Percentiles rank a stretch among this genome's conserved stretches.
phyloP scores from a whole-genome alignment of 2,888 invertebrate genomes.

The Brachycybe producta region DNA sequence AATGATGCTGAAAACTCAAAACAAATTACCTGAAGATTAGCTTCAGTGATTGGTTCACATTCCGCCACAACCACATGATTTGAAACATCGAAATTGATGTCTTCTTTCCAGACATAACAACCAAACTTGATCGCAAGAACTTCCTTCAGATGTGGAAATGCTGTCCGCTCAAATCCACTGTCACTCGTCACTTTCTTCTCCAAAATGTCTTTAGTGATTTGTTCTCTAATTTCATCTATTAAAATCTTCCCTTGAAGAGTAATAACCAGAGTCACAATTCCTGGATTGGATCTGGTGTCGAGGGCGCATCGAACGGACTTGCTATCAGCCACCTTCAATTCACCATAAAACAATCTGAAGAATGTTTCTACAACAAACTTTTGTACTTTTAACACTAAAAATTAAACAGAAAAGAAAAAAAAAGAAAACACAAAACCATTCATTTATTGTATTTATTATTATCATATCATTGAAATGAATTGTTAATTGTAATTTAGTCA shows the following conservation, averaged over 20 bases:
- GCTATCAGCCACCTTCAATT: too few relatives aligned
- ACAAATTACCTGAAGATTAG: constrained; percentile 1
- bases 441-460: too few relatives aligned
- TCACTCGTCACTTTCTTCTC: not conserved
- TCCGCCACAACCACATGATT: not conserved
- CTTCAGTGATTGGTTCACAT: not conserved
- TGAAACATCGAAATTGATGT: not conserved
- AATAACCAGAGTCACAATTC: not conserved
- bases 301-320: not conserved
- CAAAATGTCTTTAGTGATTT: not conserved
- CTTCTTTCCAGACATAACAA: not conserved
- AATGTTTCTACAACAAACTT: too few relatives aligned
- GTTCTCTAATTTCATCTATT: not conserved
- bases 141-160: not conserved
- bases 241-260: not conserved
- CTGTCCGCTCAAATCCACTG: not conserved
- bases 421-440: too few relatives aligned
- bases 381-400: too few relatives aligned
- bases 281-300: not conserved
- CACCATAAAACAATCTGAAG: too few relatives aligned
- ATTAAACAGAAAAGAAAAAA: too few relatives aligned
- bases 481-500: too few relatives aligned
- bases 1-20: not conserved
- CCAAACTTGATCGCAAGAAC: not conserved
- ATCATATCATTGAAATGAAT: too few relatives aligned